A percentile compares a stretch with the other conserved stretches of the same genome.
These are phyloP conservation scores for Amphiprion clarkii DNA, from an alignment of 2,797 vertebrate species.

Conservation along the genomic window DNA sequence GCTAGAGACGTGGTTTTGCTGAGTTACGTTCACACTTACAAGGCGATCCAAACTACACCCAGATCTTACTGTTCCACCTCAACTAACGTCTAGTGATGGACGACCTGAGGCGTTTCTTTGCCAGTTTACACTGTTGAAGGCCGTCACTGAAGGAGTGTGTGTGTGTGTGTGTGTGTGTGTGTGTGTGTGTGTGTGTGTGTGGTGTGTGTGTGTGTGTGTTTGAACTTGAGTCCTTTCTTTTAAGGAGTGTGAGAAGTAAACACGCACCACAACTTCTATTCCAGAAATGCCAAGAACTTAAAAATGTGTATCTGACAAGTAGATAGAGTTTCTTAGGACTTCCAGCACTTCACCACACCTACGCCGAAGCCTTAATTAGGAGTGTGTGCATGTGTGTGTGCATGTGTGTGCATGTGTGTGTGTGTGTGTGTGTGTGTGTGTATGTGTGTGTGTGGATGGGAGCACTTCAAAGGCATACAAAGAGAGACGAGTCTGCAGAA, in stretches of 20 bases:
- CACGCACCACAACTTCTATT: background rate
- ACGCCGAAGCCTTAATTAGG: background rate
- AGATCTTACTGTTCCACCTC: slow-evolving; percentile 12
- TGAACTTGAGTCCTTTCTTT: background rate
- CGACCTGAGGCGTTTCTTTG: background rate
- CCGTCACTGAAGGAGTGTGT: background rate
- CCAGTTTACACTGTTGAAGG: background rate
- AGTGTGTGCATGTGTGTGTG: background rate
- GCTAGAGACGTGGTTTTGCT: slow-evolving; percentile 1
- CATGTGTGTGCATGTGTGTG: no score
- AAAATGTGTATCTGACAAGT: background rate
- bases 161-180: no score
- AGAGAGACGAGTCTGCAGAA: background rate
- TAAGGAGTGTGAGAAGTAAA: background rate
- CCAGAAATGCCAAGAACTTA: background rate
- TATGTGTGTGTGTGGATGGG: background rate
- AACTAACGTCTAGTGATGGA: background rate
- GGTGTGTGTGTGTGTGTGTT: background rate
- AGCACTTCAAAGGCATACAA: background rate
- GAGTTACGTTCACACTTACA: slow-evolving; percentile 51
- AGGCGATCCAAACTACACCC: slow-evolving; percentile 34
- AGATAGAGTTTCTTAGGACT: background rate
- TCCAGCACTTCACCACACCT: background rate
- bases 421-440: no score
- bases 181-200: no score